Percentiles rank a stretch among this genome's conserved stretches.
phyloP scores from a whole-genome alignment of 1,140 invertebrate genomes.

The Neocloeon triangulifer region DNA sequence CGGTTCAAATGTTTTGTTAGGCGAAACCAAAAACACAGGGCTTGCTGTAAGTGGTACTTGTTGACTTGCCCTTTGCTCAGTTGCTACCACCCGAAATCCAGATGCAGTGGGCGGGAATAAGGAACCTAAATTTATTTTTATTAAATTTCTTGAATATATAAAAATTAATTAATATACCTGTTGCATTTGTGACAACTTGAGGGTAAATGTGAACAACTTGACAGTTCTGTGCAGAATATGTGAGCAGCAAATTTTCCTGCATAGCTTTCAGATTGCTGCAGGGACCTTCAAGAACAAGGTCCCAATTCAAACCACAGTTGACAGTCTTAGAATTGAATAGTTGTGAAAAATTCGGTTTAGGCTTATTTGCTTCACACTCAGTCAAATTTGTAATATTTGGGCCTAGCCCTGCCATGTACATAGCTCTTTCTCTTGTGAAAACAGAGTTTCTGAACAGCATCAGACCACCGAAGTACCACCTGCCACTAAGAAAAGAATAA shows the following conservation, averaged over 20 bases:
- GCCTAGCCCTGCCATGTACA: constrained; percentile 23
- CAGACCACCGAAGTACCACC: constrained; percentile 25
- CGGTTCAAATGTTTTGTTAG: constrained; percentile 16
- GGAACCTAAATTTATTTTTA: too few relatives aligned
- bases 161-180: too few relatives aligned
- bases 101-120: constrained; percentile 22
- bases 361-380: constrained; percentile 20
- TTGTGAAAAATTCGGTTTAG: constrained; percentile 21
- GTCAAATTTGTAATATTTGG: constrained; percentile 25
- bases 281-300: constrained; percentile 18
- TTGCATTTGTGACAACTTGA: constrained; percentile 24
- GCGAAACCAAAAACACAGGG: constrained; percentile 15
- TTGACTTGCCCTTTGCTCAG: constrained; percentile 21
- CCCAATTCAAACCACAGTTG: constrained; percentile 19
- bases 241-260: constrained; percentile 30
- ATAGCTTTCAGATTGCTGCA: constrained; percentile 14
- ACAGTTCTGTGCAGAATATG: constrained; percentile 30
- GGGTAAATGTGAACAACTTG: constrained; percentile 30
- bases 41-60: constrained; percentile 20
- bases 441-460: constrained; percentile 25
- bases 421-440: constrained; percentile 21
- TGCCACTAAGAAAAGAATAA: constrained; percentile 12
- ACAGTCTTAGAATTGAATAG: constrained; percentile 20
- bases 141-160: too few relatives aligned
- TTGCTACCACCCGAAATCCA: constrained; percentile 20